phyloP scores from a whole-genome alignment of 1,140 invertebrate genomes.

The Leptopilina clavipes region DNA sequence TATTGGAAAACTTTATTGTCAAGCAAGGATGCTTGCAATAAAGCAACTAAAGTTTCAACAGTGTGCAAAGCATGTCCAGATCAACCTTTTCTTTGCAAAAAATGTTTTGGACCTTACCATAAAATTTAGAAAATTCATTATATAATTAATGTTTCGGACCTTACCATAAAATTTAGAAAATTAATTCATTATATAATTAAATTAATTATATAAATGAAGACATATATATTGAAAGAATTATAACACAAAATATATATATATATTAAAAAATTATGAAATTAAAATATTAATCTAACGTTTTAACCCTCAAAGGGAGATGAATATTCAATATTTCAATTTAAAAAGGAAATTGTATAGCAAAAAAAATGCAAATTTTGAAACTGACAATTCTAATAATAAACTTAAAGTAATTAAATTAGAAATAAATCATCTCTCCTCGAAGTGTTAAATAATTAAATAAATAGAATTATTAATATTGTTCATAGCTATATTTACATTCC shows the following conservation, averaged over 20 bases:
- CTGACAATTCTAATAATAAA: too few relatives aligned
- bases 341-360: too few relatives aligned
- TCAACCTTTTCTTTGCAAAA: constrained; percentile 19
- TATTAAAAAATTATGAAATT: too few relatives aligned
- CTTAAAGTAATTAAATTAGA: too few relatives aligned
- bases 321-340: too few relatives aligned
- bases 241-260: too few relatives aligned
- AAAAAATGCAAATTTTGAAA: too few relatives aligned
- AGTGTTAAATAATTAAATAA: not conserved
- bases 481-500: not conserved
- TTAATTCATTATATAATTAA: not conserved
- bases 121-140: not conserved
- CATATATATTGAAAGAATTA: too few relatives aligned
- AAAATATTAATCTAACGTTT: too few relatives aligned
- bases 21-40: constrained; percentile 9
- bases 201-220: not conserved
- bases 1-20: constrained; percentile 2
- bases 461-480: not conserved
- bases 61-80: constrained; percentile 15
- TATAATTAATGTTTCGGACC: constrained; percentile 34
- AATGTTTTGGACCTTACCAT: constrained; percentile 29
- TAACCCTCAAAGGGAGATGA: too few relatives aligned
- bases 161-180: constrained; percentile 1
- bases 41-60: constrained; percentile 3
- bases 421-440: too few relatives aligned